A percentile compares a stretch with the other conserved stretches of the same genome.
These are phyloP conservation scores for Calephelis perditalis DNA, from an alignment of 2,888 invertebrate species.

Conservation along the genomic window DNA sequence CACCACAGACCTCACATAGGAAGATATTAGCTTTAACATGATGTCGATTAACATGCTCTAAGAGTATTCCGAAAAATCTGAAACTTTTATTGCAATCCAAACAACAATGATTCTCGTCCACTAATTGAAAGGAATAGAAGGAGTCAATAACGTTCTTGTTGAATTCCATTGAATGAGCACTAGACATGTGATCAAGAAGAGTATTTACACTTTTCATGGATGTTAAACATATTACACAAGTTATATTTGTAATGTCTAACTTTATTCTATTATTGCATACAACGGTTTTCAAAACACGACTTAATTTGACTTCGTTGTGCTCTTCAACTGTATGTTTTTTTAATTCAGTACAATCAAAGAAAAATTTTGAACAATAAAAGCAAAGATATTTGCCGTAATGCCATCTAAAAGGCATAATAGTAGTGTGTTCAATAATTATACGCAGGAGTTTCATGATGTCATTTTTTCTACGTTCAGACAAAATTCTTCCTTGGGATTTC, in stretches of 20 bases:
- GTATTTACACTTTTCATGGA: slow-evolving; percentile 34
- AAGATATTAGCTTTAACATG: slow-evolving; percentile 38
- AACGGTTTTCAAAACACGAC: slow-evolving; percentile 31
- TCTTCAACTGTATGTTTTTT: slow-evolving; percentile 38
- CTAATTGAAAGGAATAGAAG: slow-evolving; percentile 40
- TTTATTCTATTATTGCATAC: slow-evolving; percentile 37
- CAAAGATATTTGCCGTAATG: background rate
- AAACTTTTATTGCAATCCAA: slow-evolving; percentile 45
- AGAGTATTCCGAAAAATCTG: slow-evolving; percentile 43
- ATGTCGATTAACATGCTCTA: slow-evolving; percentile 41
- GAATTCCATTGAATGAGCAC: slow-evolving; percentile 33
- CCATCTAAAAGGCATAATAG: slow-evolving; percentile 1
- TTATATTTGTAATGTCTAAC: slow-evolving; percentile 42
- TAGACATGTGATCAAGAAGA: slow-evolving; percentile 37
- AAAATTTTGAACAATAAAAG: slow-evolving; percentile 19
- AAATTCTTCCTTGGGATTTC: slow-evolving; percentile 12
- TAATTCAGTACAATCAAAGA: slow-evolving; percentile 33
- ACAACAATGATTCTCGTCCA: slow-evolving; percentile 43
- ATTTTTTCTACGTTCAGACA: slow-evolving; percentile 20
- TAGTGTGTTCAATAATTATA: slow-evolving; percentile 33
- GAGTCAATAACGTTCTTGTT: slow-evolving; percentile 30
- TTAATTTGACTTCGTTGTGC: slow-evolving; percentile 38
- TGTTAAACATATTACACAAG: slow-evolving; percentile 42
- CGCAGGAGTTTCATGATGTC: slow-evolving; percentile 30
- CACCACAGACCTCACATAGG: slow-evolving; percentile 53